A percentile compares a stretch with the other conserved stretches of the same genome.
Conservation (phyloP, 35 echinoderm and acorn worm genomes). For the Acanthaster planci region DNA sequence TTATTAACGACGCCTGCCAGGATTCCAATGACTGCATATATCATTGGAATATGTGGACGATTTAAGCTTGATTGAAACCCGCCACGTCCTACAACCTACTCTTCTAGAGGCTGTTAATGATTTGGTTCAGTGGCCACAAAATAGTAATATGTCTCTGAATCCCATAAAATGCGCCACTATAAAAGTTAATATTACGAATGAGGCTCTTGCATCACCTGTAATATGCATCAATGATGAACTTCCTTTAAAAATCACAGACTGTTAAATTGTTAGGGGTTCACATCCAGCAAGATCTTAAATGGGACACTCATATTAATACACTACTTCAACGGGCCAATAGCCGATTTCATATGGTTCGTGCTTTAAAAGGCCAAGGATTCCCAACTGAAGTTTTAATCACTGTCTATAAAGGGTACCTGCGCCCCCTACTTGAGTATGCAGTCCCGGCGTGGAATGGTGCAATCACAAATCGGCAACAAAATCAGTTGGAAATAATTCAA, state of each 20-base stretch:
- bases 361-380: background rate
- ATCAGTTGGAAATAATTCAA: background rate
- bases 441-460: background rate
- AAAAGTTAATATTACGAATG: background rate
- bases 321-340: background rate
- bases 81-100: background rate
- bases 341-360: background rate
- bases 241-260: background rate
- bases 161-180: background rate
- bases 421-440: background rate
- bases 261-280: background rate
- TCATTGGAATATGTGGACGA: background rate
- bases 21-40: background rate
- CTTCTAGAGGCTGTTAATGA: background rate
- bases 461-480: background rate
- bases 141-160: background rate
- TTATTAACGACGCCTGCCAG: constrained; percentile 37
- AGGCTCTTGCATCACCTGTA: background rate
- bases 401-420: background rate
- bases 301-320: background rate
- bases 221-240: background rate
- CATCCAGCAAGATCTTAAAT: background rate
- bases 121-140: background rate
- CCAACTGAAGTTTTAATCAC: background rate
- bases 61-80: background rate